Conservation (phyloP, 2,797 vertebrate genomes). For the Poecilia picta region DNA sequence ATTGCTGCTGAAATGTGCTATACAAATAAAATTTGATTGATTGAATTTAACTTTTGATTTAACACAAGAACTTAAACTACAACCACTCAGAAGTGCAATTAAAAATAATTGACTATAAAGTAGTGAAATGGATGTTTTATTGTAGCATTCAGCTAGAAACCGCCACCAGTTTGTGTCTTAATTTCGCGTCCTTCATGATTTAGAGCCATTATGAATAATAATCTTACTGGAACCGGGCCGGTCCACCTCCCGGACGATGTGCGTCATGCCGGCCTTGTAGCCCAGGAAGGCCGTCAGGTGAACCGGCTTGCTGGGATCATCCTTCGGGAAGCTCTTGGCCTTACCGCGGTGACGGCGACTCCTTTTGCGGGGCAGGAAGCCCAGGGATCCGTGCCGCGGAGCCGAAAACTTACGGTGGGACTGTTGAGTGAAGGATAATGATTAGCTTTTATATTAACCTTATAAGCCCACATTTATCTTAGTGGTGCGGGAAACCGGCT, state of each 20-base stretch:
- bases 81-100: not conserved
- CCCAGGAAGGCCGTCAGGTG: conserved; percentile 96
- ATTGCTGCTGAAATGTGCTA: too few species aligned
- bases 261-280: conserved; percentile 99
- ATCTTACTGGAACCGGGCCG: conserved; percentile 94
- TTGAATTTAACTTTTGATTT: too few species aligned
- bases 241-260: conserved; percentile 96
- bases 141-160: not conserved
- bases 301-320: conserved; percentile 93
- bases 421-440: conserved; percentile 54
- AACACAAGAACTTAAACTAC: not conserved
- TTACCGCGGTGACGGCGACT: conserved; percentile 93
- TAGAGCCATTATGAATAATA: not conserved
- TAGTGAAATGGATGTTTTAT: not conserved
- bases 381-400: conserved; percentile 95
- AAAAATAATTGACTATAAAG: not conserved
- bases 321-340: conserved; percentile 98
- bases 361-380: conserved; percentile 96
- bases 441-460: not conserved
- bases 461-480: not conserved
- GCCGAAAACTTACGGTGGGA: conserved; percentile 99
- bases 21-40: too few species aligned
- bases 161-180: not conserved
- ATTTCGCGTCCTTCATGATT: not conserved
- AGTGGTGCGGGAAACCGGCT: not conserved